Base-by-base conservation (phyloP, 2,113 vertebrate genomes). In the Pelecanus crispus region DNA sequence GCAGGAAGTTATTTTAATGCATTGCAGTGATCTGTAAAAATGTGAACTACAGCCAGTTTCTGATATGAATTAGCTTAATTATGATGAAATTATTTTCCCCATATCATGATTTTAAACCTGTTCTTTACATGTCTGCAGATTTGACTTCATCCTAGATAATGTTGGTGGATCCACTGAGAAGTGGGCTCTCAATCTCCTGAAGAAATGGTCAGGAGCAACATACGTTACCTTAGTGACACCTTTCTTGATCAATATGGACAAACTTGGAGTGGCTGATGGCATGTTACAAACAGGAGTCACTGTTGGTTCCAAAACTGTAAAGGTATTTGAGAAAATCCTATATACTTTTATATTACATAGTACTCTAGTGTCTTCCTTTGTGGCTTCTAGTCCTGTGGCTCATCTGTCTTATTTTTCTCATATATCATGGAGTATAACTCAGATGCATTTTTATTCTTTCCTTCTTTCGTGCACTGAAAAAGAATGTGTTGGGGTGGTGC, bases 151-250 rank as follows among this genome's bases (percentile, higher is more conserved):
- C 97, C 98, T 99, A 44, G 99, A 99, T 96, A 99, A 98, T 38
- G 95, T 99, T 24, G 99, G 99, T 29, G 99, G 99, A 85, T 97
- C 98, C 71, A 99, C 98, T 2, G 99, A 99, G 96, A 95, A 92
- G 1, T 99, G 99, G 99, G 99, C 99, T 8, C 94, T 98, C 56
- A 95, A 88, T 56, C 98, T 98, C 24, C 98, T 99, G 68, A 99
- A 98, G 97, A 99, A 99, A 8, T 99, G 99, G 99, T 98, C 98
- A 3, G 99, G 99, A 44, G 99, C 99, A 63, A 99, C 99, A 1
- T 99, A 99, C 4, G 98, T 99, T 92, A 99, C 99, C 9, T 97
- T 99, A 42, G 98, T 99, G 74, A 99, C 99, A 2, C 99, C 99
- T 25, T 99, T 99, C 94, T 96, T 99, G 79, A 98, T 98, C 77